Percentiles rank a stretch among this genome's conserved stretches.
phyloP scores from a whole-genome alignment of 2,797 vertebrate species.

The Manis javanica region DNA sequence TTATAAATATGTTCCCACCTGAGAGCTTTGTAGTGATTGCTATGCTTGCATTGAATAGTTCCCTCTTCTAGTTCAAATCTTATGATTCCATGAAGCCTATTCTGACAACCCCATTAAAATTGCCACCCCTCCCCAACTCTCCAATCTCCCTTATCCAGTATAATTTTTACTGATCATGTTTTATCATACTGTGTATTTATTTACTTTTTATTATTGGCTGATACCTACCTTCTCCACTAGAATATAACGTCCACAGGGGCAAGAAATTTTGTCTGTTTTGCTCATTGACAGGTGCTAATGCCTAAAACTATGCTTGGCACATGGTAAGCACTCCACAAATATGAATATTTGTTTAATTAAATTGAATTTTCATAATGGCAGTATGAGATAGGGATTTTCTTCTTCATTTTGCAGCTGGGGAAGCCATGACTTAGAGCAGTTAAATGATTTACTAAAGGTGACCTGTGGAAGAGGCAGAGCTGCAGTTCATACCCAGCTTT shows the following conservation, averaged over 20 bases:
- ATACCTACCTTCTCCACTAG: neutral
- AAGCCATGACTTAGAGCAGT: slow-evolving; percentile 33
- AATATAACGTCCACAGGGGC: neutral
- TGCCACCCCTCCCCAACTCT: neutral
- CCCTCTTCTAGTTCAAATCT: neutral
- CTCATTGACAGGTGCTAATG: neutral
- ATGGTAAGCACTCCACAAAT: slow-evolving; percentile 11
- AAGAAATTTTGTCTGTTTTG: slow-evolving; percentile 50
- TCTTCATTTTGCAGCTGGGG: slow-evolving; percentile 27
- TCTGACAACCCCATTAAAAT: neutral
- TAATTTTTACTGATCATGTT: slow-evolving; percentile 49
- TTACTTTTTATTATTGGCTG: slow-evolving; percentile 11
- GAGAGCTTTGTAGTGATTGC: neutral
- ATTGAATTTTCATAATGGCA: slow-evolving; percentile 18
- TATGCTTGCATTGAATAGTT: slow-evolving; percentile 8
- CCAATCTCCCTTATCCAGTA: neutral
- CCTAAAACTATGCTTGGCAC: neutral
- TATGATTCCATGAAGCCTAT: neutral
- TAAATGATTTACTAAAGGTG: slow-evolving; percentile 15
- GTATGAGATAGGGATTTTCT: slow-evolving; percentile 18
- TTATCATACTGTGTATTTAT: neutral
- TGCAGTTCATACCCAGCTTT: neutral
- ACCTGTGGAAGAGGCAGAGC: neutral
- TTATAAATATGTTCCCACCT: neutral
- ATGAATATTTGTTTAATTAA: slow-evolving; percentile 55